Conservation (phyloP, 1,140 invertebrate genomes). For the Brachionus koreanus region DNA sequence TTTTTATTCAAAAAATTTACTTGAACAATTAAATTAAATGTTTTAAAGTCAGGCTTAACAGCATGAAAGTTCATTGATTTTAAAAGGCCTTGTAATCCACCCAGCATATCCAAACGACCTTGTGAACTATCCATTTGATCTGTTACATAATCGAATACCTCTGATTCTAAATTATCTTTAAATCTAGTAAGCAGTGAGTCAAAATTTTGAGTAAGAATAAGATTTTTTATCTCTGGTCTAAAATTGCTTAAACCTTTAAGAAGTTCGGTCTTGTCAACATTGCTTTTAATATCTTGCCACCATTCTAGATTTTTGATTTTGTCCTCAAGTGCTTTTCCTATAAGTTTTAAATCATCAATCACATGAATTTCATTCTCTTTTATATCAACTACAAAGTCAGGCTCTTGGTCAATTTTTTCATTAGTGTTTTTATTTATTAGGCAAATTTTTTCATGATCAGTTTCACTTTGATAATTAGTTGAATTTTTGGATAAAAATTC, state of each 20-base stretch:
- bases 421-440: neutral
- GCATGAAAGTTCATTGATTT: conserved; percentile 23
- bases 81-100: neutral
- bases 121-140: neutral
- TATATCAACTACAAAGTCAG: neutral
- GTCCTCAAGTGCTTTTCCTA: neutral
- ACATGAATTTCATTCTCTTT: neutral
- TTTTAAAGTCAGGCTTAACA: conserved; percentile 8
- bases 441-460: conserved; percentile 6
- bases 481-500: neutral
- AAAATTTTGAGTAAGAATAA: conserved; percentile 8
- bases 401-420: neutral
- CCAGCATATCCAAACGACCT: neutral
- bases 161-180: neutral
- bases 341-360: conserved; percentile 1
- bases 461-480: neutral
- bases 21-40: conserved; percentile 27
- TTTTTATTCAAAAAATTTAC: too few species aligned
- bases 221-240: conserved; percentile 23
- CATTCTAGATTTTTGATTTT: conserved; percentile 38
- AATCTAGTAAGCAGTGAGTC: neutral
- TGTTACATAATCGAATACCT: conserved; percentile 11
- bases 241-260: conserved; percentile 14
- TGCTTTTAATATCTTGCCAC: conserved; percentile 40
- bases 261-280: neutral